A percentile compares a stretch with the other conserved stretches of the same genome.
Evolutionary conservation across 2,113 vertebrate genomes (phyloP).

Genomic region (Lipotes vexillifer): DNA sequence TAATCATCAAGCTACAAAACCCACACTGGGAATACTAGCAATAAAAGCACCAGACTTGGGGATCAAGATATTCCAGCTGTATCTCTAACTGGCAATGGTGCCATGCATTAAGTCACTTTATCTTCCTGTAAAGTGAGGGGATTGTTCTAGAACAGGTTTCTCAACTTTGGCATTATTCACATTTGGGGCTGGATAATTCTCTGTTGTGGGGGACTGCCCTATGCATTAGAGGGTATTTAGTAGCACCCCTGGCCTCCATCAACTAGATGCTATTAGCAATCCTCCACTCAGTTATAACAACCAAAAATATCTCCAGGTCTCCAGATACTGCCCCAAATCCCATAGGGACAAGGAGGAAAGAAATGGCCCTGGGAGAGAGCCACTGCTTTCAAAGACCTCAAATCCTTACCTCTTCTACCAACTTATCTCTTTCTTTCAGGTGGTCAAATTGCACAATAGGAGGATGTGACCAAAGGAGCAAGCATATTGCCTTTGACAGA

Average conservation of each 20-base stretch:
- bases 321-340: neutral
- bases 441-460: neutral
- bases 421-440: neutral
- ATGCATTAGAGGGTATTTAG: neutral
- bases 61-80: neutral
- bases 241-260: neutral
- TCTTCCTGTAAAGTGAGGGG: neutral
- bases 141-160: neutral
- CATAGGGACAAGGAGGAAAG: neutral
- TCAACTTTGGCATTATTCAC: neutral
- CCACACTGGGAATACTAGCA: neutral
- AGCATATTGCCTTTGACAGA: neutral
- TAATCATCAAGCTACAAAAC: conserved; percentile 16
- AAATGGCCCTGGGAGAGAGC: neutral
- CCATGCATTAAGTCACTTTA: neutral
- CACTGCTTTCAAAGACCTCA: neutral
- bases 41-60: neutral
- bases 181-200: neutral
- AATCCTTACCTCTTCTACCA: neutral
- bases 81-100: neutral
- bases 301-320: neutral
- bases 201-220: neutral
- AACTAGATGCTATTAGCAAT: neutral
- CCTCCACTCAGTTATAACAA: neutral
- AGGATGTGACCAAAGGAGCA: neutral